Evolutionary conservation across 2,113 vertebrate genomes (phyloP).

Genomic region (Oreotrochilus melanogaster): DNA sequence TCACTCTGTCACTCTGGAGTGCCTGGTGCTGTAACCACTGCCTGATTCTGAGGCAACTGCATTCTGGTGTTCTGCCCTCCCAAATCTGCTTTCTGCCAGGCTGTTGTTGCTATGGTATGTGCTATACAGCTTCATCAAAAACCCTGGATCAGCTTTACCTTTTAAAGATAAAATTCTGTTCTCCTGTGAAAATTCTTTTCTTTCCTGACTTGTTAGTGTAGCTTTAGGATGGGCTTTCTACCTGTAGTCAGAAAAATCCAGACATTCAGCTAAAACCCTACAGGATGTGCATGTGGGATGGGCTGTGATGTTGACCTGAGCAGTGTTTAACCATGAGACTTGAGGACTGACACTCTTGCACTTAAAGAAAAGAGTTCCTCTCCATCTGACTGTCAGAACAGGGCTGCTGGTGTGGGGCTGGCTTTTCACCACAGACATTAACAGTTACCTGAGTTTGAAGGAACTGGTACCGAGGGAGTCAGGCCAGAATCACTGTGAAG

Average conservation of each 20-base stretch:
- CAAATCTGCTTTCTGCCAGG: background rate
- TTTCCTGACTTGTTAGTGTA: background rate
- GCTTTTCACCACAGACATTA: background rate
- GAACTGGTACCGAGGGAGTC: conserved; percentile 86
- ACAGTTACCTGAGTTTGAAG: conserved; percentile 90
- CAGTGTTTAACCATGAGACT: background rate
- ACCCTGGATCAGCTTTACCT: background rate
- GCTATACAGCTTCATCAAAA: background rate
- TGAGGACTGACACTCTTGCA: background rate
- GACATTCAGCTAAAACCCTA: background rate
- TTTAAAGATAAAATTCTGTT: background rate
- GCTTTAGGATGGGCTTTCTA: background rate
- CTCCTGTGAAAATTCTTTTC: background rate
- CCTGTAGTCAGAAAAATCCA: background rate
- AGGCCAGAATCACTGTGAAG: conserved; percentile 94
- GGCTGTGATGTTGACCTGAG: background rate
- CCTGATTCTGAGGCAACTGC: background rate
- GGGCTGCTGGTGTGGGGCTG: background rate
- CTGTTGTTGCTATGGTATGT: background rate
- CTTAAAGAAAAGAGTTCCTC: background rate
- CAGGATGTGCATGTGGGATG: background rate
- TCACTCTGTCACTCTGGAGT: background rate
- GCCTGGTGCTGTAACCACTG: background rate
- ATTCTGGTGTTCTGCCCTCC: background rate
- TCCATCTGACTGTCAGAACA: background rate